Evolutionary conservation across 1,140 invertebrate species (phyloP), one percentile per base, ranked within the genome.

Genomic region (Lepidurus couesii): DNA sequence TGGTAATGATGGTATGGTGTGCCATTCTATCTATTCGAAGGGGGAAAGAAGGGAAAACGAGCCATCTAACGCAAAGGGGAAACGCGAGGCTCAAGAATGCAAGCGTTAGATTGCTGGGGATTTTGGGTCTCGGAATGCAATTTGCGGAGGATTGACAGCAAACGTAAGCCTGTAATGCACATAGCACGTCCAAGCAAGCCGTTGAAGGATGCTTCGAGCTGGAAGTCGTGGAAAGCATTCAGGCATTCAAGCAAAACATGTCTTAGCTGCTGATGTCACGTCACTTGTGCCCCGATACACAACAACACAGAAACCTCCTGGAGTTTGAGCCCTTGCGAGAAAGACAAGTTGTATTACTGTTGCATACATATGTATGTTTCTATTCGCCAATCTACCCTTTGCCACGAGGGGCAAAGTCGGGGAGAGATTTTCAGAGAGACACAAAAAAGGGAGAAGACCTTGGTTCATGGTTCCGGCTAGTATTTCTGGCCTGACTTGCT

Each of bases 201-300:
- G 53, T 65, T 65, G 53, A 65, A 65, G 21, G 53, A 65, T 65
- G 53, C 53, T 65, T 65, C 53, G 53, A 65, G 53, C 16, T 65
- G 53, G 13, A 65, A 65, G 53, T 65, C 53, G 1, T 65, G 16
- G 53, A 21, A 65, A 65, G 53, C 13, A 65, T 65, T 65, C 53
- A 65, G 53, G 21, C 53, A 65, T 65, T 65, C 53, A n/a, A 65
- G 21, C 53, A 65, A 0, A 65, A 65, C 53, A 65, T 65, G 53
- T 21, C 34, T 65, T 13, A 7, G 53, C 53, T 65, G 53, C 53
- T 65, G 53, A 13, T 65, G 53, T 65, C 53, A 65, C 53, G 53
- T 65, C 53, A 65, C n/a, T 21, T 16, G 45, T 47, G 45, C 45
- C 53, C 21, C 53, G 53, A 65, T 65, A 65, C 53, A 65, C 53